A percentile compares a stretch with the other conserved stretches of the same genome.
phyloP scores from a whole-genome alignment of 2,113 vertebrate species.

The Piprites chloris region DNA sequence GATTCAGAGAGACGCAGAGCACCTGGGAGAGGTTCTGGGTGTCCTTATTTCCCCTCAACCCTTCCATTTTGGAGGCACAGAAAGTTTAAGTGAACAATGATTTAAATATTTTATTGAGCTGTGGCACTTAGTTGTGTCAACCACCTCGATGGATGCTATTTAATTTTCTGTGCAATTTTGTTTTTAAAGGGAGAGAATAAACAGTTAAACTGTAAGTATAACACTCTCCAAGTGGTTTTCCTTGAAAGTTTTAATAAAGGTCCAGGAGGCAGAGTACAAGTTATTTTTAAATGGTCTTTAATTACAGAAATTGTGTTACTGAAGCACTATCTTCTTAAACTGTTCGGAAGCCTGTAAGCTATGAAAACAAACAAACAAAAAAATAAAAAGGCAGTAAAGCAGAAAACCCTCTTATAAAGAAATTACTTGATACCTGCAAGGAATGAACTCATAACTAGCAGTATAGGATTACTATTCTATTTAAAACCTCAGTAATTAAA shows the following conservation, averaged over 20 bases:
- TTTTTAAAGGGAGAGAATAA: neutral
- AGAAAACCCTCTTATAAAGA: neutral
- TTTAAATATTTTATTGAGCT: neutral
- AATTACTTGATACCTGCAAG: conserved; percentile 30
- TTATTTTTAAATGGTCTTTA: conserved; percentile 17
- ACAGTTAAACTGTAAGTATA: neutral
- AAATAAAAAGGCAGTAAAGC: neutral
- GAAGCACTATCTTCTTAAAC: neutral
- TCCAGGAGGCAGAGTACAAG: neutral
- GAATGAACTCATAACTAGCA: conserved; percentile 5
- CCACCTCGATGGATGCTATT: neutral
- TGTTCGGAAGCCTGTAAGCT: neutral
- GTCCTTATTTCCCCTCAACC: neutral
- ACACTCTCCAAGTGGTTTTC: neutral
- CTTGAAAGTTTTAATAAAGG: neutral
- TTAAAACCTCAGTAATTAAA: conserved; percentile 23
- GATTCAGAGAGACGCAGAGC: neutral
- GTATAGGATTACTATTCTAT: conserved; percentile 4
- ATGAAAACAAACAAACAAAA: neutral
- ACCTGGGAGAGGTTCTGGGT: neutral
- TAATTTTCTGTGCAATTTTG: neutral
- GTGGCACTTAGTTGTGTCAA: neutral
- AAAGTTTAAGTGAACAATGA: neutral
- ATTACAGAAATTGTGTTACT: neutral
- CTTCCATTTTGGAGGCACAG: neutral